Evolutionary conservation across 2,888 invertebrate genomes (phyloP).

Genomic region (Lycophotia porphyrea): DNA sequence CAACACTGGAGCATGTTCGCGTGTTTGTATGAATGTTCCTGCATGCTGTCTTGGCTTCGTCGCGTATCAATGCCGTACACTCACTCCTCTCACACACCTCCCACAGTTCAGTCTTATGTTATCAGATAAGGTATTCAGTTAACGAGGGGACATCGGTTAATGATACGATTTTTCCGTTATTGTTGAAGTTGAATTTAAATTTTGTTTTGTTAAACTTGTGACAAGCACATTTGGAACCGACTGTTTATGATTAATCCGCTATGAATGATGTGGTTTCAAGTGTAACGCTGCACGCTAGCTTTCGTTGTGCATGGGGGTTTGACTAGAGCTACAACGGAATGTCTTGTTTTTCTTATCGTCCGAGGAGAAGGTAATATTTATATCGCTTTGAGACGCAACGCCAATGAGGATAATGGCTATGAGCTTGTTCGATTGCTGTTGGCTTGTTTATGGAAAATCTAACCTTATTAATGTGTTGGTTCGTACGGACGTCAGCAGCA

Average conservation of each 20-base stretch:
- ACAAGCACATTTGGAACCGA: conserved; percentile 82
- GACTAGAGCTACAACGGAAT: conserved; percentile 88
- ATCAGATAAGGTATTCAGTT: conserved; percentile 65
- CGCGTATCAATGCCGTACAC: conserved; percentile 77
- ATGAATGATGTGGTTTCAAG: conserved; percentile 87
- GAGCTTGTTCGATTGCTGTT: conserved; percentile 87
- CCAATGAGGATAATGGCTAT: conserved; percentile 86
- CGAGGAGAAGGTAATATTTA: conserved; percentile 86
- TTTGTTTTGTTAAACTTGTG: conserved; percentile 75
- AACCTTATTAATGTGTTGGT: conserved; percentile 91
- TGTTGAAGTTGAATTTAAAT: conserved; percentile 68
- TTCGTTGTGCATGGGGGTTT: conserved; percentile 90
- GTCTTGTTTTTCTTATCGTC: conserved; percentile 81
- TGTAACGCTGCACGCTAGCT: conserved; percentile 90
- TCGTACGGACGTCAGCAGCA: conserved; percentile 91
- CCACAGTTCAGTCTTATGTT: conserved; percentile 75
- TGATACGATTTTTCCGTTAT: conserved; percentile 65
- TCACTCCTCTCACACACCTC: conserved; percentile 81
- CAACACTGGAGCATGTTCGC: conserved; percentile 87
- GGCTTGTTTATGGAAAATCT: conserved; percentile 90
- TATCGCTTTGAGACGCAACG: conserved; percentile 87
- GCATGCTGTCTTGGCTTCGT: conserved; percentile 90
- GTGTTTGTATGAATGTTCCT: conserved; percentile 86
- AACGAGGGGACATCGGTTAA: conserved; percentile 68
- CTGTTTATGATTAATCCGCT: conserved; percentile 78